Percentiles rank a stretch among this genome's conserved stretches.
These are phyloP conservation scores for Hafferia zeledoni DNA, from an alignment of 2,797 vertebrate genomes.

Conservation along the genomic window DNA sequence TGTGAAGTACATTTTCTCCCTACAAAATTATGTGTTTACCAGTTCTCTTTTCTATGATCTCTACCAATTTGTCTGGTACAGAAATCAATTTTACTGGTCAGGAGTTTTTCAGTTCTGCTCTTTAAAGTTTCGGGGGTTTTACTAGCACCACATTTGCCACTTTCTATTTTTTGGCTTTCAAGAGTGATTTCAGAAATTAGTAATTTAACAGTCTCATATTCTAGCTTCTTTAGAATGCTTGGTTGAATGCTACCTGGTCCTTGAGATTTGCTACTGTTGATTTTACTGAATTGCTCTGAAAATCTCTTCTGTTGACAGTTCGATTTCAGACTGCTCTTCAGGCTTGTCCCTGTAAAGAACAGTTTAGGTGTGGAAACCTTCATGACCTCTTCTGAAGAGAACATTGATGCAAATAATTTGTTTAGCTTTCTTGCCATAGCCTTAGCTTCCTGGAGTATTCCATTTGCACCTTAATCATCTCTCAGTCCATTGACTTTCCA, in stretches of 20 bases:
- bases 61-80: conserved; percentile 42
- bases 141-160: background rate
- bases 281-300: conserved; percentile 44
- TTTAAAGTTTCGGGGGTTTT: background rate
- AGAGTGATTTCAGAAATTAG: conserved; percentile 50
- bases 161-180: conserved; percentile 23
- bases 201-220: conserved; percentile 27
- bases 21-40: conserved; percentile 52
- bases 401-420: conserved; percentile 35
- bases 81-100: conserved; percentile 64
- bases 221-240: conserved; percentile 41
- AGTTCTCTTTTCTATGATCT: conserved; percentile 40
- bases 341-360: background rate
- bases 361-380: conserved; percentile 13
- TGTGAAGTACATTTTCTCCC: conserved; percentile 25
- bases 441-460: conserved; percentile 27
- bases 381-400: conserved; percentile 15
- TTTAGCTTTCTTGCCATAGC: background rate
- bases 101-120: conserved; percentile 31
- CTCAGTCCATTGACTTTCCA: conserved; percentile 46
- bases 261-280: conserved; percentile 22
- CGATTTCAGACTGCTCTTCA: background rate
- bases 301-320: conserved; percentile 16
- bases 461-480: conserved; percentile 57
- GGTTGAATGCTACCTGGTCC: conserved; percentile 32